A percentile compares a stretch with the other conserved stretches of the same genome.
Conservation (phyloP, 2,888 invertebrate genomes). For the Leucozona laternaria region DNA sequence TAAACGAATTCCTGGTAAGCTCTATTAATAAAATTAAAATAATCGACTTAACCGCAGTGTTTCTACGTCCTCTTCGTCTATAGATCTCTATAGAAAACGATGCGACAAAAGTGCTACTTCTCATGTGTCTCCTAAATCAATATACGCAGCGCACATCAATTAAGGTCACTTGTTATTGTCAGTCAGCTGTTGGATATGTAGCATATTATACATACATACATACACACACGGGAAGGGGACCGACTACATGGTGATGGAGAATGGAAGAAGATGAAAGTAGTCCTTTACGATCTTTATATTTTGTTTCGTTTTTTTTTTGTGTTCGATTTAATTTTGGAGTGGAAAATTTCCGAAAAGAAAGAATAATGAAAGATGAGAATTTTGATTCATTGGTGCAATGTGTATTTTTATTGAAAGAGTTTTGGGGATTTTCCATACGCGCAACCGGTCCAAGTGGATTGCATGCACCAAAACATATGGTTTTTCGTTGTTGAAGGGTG, state of each 20-base stretch:
- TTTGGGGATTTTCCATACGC: constrained; percentile 63
- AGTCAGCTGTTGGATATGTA: constrained; percentile 7
- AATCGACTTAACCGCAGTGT: not conserved
- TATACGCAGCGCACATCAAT: constrained; percentile 11
- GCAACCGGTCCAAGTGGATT: constrained; percentile 39
- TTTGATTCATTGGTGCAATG: constrained; percentile 12
- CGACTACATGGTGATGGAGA: not conserved
- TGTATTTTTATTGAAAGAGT: constrained; percentile 9
- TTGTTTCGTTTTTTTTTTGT: not conserved
- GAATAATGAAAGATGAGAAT: constrained; percentile 32
- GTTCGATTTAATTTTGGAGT: constrained; percentile 35
- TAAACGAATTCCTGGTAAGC: too few relatives aligned
- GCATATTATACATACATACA: not conserved
- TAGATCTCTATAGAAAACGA: constrained; percentile 17
- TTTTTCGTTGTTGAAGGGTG: not conserved
- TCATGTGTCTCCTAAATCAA: constrained; percentile 41
- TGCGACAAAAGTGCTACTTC: constrained; percentile 40
- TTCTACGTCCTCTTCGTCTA: not conserved
- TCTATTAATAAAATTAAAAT: too few relatives aligned
- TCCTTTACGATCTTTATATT: constrained; percentile 30
- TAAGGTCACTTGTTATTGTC: constrained; percentile 27
- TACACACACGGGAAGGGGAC: not conserved
- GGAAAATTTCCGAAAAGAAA: constrained; percentile 44
- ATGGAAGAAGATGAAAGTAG: constrained; percentile 8
- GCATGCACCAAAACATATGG: constrained; percentile 48